Percentiles rank a stretch among this genome's conserved stretches.
Evolutionary conservation across 2,888 invertebrate genomes (phyloP).

Genomic region (Andrena praecox): DNA sequence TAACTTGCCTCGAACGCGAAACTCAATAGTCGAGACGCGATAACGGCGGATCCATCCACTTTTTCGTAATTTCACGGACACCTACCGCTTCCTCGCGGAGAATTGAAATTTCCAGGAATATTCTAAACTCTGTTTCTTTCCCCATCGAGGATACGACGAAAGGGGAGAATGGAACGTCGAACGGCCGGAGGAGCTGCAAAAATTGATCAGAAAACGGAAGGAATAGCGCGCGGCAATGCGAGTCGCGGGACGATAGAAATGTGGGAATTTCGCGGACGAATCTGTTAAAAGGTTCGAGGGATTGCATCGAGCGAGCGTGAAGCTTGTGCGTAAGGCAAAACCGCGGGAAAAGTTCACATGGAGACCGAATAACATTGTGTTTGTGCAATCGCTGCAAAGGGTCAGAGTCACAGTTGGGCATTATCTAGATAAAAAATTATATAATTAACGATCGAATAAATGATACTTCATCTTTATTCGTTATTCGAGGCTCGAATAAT

Average conservation of each 20-base stretch:
- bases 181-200: not conserved
- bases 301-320: not conserved
- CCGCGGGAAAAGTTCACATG: not conserved
- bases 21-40: slow-evolving; percentile 9
- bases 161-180: not conserved
- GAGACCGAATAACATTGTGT: slow-evolving; percentile 1
- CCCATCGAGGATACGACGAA: not conserved
- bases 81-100: not conserved
- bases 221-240: not conserved
- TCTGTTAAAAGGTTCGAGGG: not conserved
- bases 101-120: slow-evolving; percentile 60
- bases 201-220: slow-evolving; percentile 13
- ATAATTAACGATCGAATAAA: too few relatives aligned
- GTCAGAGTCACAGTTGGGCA: too few relatives aligned
- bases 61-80: slow-evolving; percentile 25
- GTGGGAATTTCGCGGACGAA: not conserved
- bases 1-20: not conserved
- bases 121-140: slow-evolving; percentile 8
- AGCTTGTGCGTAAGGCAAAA: not conserved
- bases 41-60: slow-evolving; percentile 22
- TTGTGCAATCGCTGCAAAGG: not conserved
- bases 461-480: too few relatives aligned
- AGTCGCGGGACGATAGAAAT: not conserved
- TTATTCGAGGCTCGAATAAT: too few relatives aligned
- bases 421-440: too few relatives aligned